phyloP scores from a whole-genome alignment of 35 echinoderm and acorn worm species.

The Chiridota heheva region DNA sequence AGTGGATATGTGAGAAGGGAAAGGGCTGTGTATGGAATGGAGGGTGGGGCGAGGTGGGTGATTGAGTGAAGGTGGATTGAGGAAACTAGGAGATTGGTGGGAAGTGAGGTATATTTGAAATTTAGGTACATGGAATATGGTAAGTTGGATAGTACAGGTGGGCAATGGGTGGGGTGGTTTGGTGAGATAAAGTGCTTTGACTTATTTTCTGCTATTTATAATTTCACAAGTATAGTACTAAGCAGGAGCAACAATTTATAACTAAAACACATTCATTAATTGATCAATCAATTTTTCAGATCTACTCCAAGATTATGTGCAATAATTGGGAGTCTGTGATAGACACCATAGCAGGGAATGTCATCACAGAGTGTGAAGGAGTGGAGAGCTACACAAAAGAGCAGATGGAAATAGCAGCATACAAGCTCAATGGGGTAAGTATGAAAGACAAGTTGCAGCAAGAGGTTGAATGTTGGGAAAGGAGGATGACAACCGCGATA shows the following conservation, averaged over 20 bases:
- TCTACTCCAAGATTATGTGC: constrained; percentile 67
- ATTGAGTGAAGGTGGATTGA: too few relatives aligned
- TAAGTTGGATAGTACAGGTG: not conserved
- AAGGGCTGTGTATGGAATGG: too few relatives aligned
- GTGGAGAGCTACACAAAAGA: constrained; percentile 48
- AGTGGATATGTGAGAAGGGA: too few relatives aligned
- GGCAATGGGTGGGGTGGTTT: not conserved
- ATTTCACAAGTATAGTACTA: not conserved
- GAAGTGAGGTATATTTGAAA: too few relatives aligned
- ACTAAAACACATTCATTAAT: not conserved
- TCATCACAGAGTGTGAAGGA: constrained; percentile 61
- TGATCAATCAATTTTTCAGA: constrained; percentile 28
- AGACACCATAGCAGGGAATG: constrained; percentile 43
- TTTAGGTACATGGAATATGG: too few relatives aligned
- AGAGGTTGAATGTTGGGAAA: not conserved
- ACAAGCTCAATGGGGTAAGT: constrained; percentile 77
- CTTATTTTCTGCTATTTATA: not conserved
- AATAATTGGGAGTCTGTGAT: constrained; percentile 77
- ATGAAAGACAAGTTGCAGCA: not conserved
- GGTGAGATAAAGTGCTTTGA: not conserved
- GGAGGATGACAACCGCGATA: not conserved
- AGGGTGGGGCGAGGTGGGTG: too few relatives aligned
- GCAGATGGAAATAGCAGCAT: constrained; percentile 59
- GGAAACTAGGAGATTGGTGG: too few relatives aligned
- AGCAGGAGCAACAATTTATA: not conserved